These are phyloP conservation scores for Pseudomyrmex pallidus DNA, from an alignment of 1,140 invertebrate genomes.

Conservation along the genomic window DNA sequence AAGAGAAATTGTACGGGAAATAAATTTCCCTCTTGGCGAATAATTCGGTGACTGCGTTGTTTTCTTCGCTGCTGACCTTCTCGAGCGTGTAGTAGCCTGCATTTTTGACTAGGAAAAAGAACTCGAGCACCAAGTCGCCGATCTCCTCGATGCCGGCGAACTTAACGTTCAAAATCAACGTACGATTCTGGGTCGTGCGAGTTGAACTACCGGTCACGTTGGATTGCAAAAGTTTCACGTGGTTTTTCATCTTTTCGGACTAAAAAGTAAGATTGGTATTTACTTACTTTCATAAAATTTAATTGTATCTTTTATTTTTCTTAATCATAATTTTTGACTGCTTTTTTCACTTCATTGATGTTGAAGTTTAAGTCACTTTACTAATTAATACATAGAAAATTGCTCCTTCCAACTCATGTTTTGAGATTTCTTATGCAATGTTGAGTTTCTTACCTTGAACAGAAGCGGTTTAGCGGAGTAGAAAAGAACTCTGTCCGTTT, in stretches of 20 bases:
- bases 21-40: conserved; percentile 74
- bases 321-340: too few relatives aligned
- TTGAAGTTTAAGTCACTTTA: too few relatives aligned
- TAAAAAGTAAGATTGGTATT: not conserved
- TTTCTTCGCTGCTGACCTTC: conserved; percentile 33
- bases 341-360: too few relatives aligned
- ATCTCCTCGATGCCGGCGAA: not conserved
- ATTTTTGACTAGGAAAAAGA: conserved; percentile 56
- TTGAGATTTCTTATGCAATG: not conserved
- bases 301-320: not conserved
- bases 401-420: not conserved
- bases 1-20: conserved; percentile 85
- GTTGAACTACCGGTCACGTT: not conserved
- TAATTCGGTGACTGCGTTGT: conserved; percentile 40
- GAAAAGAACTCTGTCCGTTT: conserved; percentile 69
- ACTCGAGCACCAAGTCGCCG: not conserved
- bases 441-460: conserved; percentile 69
- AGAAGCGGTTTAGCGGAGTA: conserved; percentile 70
- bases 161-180: not conserved
- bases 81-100: conserved; percentile 68
- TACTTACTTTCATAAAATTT: conserved; percentile 7
- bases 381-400: not conserved
- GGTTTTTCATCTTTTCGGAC: not conserved
- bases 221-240: not conserved
- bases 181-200: too few relatives aligned